A percentile compares a stretch with the other conserved stretches of the same genome.
These are phyloP conservation scores for Cantharis flavilabris DNA, from an alignment of 2,888 invertebrate genomes.

Conservation along the genomic window DNA sequence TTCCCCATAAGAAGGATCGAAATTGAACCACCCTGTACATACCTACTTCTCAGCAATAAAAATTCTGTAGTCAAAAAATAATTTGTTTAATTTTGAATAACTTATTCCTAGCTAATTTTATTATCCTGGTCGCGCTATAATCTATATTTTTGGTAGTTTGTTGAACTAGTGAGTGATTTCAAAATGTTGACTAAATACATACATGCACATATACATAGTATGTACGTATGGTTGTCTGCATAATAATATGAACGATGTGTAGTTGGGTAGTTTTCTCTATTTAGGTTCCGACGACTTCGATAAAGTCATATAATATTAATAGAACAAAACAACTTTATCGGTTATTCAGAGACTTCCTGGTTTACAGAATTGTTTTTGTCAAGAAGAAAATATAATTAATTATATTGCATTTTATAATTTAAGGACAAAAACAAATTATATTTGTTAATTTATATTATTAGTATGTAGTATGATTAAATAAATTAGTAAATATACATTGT, in stretches of 20 bases:
- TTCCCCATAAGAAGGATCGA: no score
- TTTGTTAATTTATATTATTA: not conserved
- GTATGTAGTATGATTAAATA: no score
- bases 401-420: not conserved
- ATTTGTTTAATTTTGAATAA: not conserved
- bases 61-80: not conserved
- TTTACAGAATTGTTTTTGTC: not conserved
- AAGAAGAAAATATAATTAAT: not conserved
- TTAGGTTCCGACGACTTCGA: not conserved
- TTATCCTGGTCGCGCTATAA: not conserved
- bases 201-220: no score
- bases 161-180: not conserved
- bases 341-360: not conserved
- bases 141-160: not conserved
- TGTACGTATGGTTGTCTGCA: not conserved
- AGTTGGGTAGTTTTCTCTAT: not conserved
- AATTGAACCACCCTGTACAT: no score
- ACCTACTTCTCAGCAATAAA: not conserved
- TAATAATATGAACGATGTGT: not conserved
- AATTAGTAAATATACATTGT: no score
- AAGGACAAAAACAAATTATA: not conserved
- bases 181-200: not conserved
- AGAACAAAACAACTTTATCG: not conserved
- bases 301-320: not conserved
- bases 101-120: not conserved